Conservation (phyloP, 2,113 vertebrate genomes). For the Hucho hucho region DNA sequence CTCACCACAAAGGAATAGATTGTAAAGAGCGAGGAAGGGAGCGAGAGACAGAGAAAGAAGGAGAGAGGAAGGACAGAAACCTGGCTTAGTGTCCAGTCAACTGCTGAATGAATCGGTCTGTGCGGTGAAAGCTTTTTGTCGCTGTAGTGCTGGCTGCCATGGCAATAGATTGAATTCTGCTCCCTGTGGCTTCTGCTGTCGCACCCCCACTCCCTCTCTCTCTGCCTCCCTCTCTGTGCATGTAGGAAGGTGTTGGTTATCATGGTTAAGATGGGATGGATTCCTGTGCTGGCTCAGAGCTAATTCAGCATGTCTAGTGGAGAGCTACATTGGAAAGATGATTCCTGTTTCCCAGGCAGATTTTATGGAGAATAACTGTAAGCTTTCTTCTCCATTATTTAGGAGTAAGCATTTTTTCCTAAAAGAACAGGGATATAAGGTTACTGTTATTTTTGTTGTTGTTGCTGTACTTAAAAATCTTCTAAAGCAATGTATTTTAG, state of each 20-base stretch:
- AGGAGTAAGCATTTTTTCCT: background rate
- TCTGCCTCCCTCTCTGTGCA: constrained; percentile 42
- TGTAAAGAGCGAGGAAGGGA: constrained; percentile 11
- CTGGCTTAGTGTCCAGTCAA: constrained; percentile 48
- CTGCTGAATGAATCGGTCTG: constrained; percentile 60
- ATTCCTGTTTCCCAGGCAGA: constrained; percentile 42
- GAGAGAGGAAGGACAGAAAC: constrained; percentile 33
- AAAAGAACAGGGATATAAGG: background rate
- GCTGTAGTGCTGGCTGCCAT: constrained; percentile 63
- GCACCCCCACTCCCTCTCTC: background rate
- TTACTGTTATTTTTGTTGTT: constrained; percentile 5
- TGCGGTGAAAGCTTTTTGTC: constrained; percentile 49
- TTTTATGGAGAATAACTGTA: constrained; percentile 17
- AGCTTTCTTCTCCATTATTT: constrained; percentile 10
- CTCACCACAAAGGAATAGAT: constrained; percentile 45
- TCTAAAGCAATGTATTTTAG: background rate
- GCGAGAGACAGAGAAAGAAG: constrained; percentile 20
- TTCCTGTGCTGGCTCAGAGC: constrained; percentile 54
- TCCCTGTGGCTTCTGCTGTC: constrained; percentile 42
- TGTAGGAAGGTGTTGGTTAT: constrained; percentile 70
- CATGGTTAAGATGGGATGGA: constrained; percentile 71
- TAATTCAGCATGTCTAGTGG: constrained; percentile 55
- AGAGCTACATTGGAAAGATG: constrained; percentile 51
- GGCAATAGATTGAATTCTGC: constrained; percentile 60
- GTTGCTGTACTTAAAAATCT: constrained; percentile 18